Evolutionary conservation across 2,888 invertebrate species (phyloP).

Genomic region (Cosmia pyralina): DNA sequence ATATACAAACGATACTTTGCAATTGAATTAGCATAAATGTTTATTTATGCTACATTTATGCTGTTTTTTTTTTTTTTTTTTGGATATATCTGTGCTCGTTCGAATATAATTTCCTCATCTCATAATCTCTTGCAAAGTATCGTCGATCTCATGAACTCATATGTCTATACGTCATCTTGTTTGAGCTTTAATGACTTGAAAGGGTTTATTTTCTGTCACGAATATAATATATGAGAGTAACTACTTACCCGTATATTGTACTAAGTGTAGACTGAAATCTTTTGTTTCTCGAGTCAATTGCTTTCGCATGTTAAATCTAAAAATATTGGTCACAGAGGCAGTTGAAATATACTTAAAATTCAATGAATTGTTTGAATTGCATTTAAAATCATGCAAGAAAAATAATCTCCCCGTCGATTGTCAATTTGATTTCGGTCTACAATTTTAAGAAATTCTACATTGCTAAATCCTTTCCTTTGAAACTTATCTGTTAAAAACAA

Average conservation of each 20-base stretch:
- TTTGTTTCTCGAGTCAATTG: constrained; percentile 21
- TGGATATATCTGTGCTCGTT: not conserved
- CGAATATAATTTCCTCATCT: not conserved
- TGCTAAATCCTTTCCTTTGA: constrained; percentile 15
- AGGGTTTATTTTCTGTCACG: constrained; percentile 59
- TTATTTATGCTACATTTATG: not conserved
- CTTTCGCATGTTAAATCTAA: constrained; percentile 34
- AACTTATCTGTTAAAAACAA: constrained; percentile 47
- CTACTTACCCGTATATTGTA: constrained; percentile 47
- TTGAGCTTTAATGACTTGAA: constrained; percentile 74
- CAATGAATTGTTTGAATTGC: not conserved
- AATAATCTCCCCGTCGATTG: not conserved
- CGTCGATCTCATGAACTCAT: constrained; percentile 69
- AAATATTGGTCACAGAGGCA: constrained; percentile 16
- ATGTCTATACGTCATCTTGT: constrained; percentile 79
- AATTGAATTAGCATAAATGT: constrained; percentile 36
- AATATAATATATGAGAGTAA: constrained; percentile 61
- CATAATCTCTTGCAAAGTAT: constrained; percentile 67
- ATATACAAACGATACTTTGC: constrained; percentile 71
- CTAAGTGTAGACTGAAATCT: constrained; percentile 41
- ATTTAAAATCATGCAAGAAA: not conserved
- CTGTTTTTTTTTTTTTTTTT: not conserved
- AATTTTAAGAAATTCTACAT: constrained; percentile 20
- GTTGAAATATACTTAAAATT: constrained; percentile 23
- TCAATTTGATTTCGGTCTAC: constrained; percentile 34